Base-by-base conservation (phyloP, 2,888 invertebrate genomes). In the Drosophila multiciliata region DNA sequence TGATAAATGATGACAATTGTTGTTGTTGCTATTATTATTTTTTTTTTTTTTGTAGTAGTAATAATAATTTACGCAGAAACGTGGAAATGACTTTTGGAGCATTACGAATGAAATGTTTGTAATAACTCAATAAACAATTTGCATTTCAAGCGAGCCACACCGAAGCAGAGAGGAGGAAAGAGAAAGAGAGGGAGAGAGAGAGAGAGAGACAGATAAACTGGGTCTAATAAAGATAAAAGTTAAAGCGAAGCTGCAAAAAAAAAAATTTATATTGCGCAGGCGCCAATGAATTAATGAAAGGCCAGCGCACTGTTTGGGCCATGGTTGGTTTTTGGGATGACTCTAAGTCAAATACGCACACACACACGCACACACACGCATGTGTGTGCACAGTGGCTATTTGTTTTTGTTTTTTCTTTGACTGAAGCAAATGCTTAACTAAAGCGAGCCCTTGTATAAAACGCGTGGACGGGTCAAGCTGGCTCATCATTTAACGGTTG, bases 401-500 rank as follows among this genome's bases (percentile, higher is more conserved):
- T 20, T 45, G 7, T 12, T 20, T 45, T 20, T 38, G 17, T 36
- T 40, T 42, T 20, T 38, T 3, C 20, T 23, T 26, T 62, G 52
- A 50, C 49, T 48, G 40, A 17, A 2, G 29, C 57, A 66, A 50
- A 54, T 65, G 64, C 36, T 52, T 9, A 73, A 68, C 77, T 61
- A 49, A 67, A 63, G 78, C 55, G 72, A 64, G 78, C 78, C 82
- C 80, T 89, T 80, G 87, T 92, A 92, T 92, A 92, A 92, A 92
- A 90, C 85, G 82, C 85, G 88, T 81, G 77, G 80, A 73, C 70
- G 82, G 85, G 82, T 90, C 89, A 90, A 75, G 72, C 75, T 70
- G 85, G 78, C 68, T 78, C 80, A 90, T 90, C 92, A 92, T 91
- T 92, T 80, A 79, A 73, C 89, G 87, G 82, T 92, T 92, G 89